phyloP scores from a whole-genome alignment of 23 tunicate genomes.

The Ciona savignyi region DNA sequence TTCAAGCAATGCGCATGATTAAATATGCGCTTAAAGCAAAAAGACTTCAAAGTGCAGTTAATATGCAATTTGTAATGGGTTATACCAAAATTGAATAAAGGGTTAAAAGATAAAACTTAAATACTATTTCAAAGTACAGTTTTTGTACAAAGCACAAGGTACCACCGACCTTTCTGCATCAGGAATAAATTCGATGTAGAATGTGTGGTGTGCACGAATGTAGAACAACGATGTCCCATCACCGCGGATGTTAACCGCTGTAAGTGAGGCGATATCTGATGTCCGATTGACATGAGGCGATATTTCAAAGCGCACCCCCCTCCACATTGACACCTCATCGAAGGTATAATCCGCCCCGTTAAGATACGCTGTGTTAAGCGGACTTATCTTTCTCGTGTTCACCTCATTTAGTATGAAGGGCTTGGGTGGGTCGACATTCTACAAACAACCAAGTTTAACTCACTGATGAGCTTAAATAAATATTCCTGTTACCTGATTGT shows the following conservation, averaged over 20 bases:
- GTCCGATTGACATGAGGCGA: neutral
- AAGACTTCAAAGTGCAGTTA: too few species aligned
- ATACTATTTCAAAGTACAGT: too few species aligned
- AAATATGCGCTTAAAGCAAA: too few species aligned
- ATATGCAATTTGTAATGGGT: too few species aligned
- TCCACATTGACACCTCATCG: constrained; percentile 19
- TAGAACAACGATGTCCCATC: constrained; percentile 10
- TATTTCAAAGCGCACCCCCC: constrained; percentile 1
- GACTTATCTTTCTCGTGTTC: constrained; percentile 10
- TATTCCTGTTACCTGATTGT: constrained; percentile 24
- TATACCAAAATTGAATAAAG: too few species aligned
- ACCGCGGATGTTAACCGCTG: constrained; percentile 17
- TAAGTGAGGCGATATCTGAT: neutral
- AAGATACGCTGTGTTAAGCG: constrained; percentile 1
- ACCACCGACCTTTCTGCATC: constrained; percentile 20
- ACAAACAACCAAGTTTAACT: too few species aligned
- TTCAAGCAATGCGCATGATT: too few species aligned
- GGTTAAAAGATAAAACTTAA: too few species aligned
- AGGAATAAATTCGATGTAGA: constrained; percentile 13
- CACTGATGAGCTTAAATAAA: too few species aligned
- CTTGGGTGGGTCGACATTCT: constrained; percentile 12
- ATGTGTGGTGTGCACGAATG: constrained; percentile 8
- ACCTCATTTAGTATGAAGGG: constrained; percentile 16
- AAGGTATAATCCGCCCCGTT: constrained; percentile 24
- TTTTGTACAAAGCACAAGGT: too few species aligned